Evolutionary conservation across 2,113 vertebrate species (phyloP).

Genomic region (Otis tarda): DNA sequence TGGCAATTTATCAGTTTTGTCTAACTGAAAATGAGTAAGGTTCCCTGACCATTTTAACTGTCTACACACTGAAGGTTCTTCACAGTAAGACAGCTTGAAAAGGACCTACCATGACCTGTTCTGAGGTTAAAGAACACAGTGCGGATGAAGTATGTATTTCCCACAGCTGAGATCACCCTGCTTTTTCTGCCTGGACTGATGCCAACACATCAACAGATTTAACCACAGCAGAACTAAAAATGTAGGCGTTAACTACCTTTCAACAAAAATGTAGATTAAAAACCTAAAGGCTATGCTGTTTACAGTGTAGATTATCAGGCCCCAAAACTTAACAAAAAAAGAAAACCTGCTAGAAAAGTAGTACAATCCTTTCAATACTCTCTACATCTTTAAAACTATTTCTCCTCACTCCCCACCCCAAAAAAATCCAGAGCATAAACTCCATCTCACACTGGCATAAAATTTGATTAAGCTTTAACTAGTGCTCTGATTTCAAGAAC

Average conservation of each 20-base stretch:
- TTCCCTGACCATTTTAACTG: neutral
- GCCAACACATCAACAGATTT: neutral
- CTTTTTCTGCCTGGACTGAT: neutral
- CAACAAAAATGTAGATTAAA: neutral
- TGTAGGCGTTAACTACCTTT: neutral
- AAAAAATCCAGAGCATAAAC: neutral
- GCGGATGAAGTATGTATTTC: neutral
- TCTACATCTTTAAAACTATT: neutral
- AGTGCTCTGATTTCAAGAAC: neutral
- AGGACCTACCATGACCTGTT: neutral
- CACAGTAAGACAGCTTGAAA: neutral
- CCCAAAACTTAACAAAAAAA: neutral
- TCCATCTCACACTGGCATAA: neutral
- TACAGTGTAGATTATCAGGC: neutral
- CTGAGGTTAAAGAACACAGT: neutral
- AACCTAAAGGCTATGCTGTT: neutral
- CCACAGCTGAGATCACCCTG: neutral
- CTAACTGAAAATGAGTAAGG: neutral
- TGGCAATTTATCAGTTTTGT: neutral
- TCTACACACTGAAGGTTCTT: neutral
- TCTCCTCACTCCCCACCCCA: accelerated
- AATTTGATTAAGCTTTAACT: neutral
- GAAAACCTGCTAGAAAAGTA: neutral
- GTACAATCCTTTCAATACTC: neutral
- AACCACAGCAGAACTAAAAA: neutral